Evolutionary conservation across 2,797 vertebrate species (phyloP), one percentile per base, ranked within the genome.

Genomic region (Mus caroli): DNA sequence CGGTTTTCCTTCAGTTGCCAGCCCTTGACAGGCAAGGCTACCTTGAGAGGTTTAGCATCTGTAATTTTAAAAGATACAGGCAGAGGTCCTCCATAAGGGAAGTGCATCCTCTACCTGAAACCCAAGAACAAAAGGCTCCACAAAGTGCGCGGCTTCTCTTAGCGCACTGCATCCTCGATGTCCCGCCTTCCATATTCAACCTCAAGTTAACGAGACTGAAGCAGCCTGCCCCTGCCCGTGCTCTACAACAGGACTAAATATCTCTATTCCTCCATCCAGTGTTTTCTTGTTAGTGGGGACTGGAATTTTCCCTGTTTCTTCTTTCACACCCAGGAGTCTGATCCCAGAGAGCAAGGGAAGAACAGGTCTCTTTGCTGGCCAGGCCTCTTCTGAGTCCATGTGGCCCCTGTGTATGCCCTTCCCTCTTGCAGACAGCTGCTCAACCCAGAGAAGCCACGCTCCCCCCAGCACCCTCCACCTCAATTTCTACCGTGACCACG

Each of bases 61-160:
- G 99, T 99, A 98, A 99, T 98, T 97, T 99, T 99, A 98, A 99
- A 99, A 2, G 98, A 98, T 97, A 99, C 99, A 99, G 98, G 96
- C 99, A 99, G 67, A 99, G 99, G 82, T 99, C 99, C 26, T 99
- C 99, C 97, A 99, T 98, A 94, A 99, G 99, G 87, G 99, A 12
- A 99, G 98, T 12, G 99, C 99, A 24, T 99, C 99, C 99, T 99
- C 99, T 67, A 99, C 99, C 96, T 99, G 99, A 98, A 99, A 99
- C 90, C 99, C 99, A 7, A 99, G 98, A 95, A 99, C 92, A 97
- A 99, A 99, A 0, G 99, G 99, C 98, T 98, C 99, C 22, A 99
- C 99, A 98, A 99, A 99, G 97, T 99, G 99, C n/a, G 99, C 97
- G 62, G 99, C 99, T 98, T 99, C 99, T 0, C 99, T 99, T 76